Base-by-base conservation (phyloP, 1,140 invertebrate species). In the Drepana arcuata region DNA sequence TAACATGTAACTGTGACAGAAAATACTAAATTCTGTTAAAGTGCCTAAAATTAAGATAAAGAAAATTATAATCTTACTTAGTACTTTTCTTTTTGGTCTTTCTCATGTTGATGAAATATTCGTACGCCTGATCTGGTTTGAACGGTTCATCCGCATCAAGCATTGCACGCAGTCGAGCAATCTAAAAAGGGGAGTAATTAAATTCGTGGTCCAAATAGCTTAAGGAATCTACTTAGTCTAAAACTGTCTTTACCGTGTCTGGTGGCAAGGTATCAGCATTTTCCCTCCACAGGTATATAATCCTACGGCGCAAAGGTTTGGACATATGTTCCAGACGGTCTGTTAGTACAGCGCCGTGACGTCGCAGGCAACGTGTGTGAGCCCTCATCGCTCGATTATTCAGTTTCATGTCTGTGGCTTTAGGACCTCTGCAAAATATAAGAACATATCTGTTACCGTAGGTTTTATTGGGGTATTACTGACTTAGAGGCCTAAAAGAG, bases 41-140 rank as follows among this genome's bases (percentile, higher is more conserved):
- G n/a, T n/a, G n/a, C n/a, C n/a, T n/a, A n/a, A n/a, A n/a, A n/a
- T n/a, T n/a, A n/a, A n/a, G n/a, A n/a, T n/a, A n/a, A n/a, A n/a
- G n/a, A n/a, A n/a, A n/a, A n/a, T n/a, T n/a, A n/a, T n/a, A n/a
- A n/a, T n/a, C 57, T 48, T 41, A 79, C 70, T 48, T 48, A 14
- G 43, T 28, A 31, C 34, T 31, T 39, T 58, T 74, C 48, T 64
- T 78, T 46, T 65, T 67, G 3, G 61, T 57, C 35, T 75, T 81
- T 23, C 46, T 49, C 1, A 77, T 32, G 29, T 73, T 77, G 4
- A 75, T 41, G 42, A 81, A 81, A 39, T 77, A 81, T 39, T 75
- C 65, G 28, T 81, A 81, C 0, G 77, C 77, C 34, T 81, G 77
- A 18, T 79, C 77, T 2, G 77, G 77, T 18, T 79, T 81, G 41